Conservation (phyloP, 1,140 invertebrate genomes). For the Habropoda laboriosa region DNA sequence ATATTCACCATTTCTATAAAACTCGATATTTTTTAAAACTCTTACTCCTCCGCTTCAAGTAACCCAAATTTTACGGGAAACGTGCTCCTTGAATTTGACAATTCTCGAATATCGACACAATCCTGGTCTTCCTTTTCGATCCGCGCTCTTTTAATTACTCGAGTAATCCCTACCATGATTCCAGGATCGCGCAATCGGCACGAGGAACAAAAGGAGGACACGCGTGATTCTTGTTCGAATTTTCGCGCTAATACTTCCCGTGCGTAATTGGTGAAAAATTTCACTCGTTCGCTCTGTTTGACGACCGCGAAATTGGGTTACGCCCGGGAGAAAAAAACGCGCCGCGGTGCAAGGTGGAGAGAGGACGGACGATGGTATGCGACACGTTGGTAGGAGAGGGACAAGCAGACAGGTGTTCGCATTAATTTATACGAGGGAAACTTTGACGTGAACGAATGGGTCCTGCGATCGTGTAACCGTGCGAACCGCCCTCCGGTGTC, state of each 20-base stretch:
- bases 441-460: conserved; percentile 48
- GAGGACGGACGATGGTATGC: neutral
- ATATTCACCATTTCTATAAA: too few species aligned
- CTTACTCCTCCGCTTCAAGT: too few species aligned
- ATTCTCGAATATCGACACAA: too few species aligned
- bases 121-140: too few species aligned
- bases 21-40: too few species aligned
- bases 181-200: too few species aligned
- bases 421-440: conserved; percentile 50
- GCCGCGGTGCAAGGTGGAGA: neutral
- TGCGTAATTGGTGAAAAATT: conserved; percentile 28
- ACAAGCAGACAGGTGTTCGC: conserved; percentile 1
- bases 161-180: too few species aligned
- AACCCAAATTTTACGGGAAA: too few species aligned
- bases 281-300: neutral
- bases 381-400: neutral
- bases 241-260: neutral
- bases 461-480: conserved; percentile 23
- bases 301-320: conserved; percentile 33
- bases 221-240: neutral
- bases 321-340: conserved; percentile 1
- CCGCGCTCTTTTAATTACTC: too few species aligned
- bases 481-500: conserved; percentile 24
- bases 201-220: neutral
- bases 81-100: too few species aligned